Evolutionary conservation across 2,113 vertebrate species (phyloP), one percentile per base, ranked within the genome.

Genomic region (Austrofundulus limnaeus): DNA sequence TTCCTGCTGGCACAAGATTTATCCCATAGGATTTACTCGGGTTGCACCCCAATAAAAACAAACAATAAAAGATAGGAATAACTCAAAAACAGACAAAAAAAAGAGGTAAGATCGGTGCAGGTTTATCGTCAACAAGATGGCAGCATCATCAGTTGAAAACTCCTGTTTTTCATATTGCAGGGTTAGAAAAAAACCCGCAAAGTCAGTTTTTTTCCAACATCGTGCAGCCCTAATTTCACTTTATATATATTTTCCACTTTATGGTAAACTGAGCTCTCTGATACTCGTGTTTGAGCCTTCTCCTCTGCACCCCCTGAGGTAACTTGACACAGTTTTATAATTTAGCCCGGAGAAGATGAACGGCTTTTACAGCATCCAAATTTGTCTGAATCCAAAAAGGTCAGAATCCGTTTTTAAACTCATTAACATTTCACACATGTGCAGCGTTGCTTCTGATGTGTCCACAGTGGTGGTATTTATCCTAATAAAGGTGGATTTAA

Each of bases 321-420:
- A 71, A 52, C 64, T 52, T 87, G 81, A 86, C 85, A 85, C 72
- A 84, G 86, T 90, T 87, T 82, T 78, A 80, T 84, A 83, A 89
- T 85, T 88, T 87, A 85, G 73, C 80, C 61, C 14, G 53, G 63
- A 82, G 75, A 83, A 80, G 83, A 82, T 50, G 54, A 75, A 78
- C 46, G 49, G 72, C 78, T 76, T 70, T 85, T 88, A 82, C 71
- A 82, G 88, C 82, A 75, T 75, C 77, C 80, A 84, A 66, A 87
- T 86, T 77, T 80, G 70, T 80, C 56, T 64, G 73, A 83, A 82
- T 75, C 64, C 31, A 75, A 85, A n/a, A 88, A 91, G 88, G 87
- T 91, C 86, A 87, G 69, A 85, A 87, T 85, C 10, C 23, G 21
- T 56, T 66, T 78, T n/a, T 61, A 14, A 37, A 79, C 55, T 66